Evolutionary conservation across 2,113 vertebrate genomes (phyloP).

Genomic region (Grammomys surdaster): DNA sequence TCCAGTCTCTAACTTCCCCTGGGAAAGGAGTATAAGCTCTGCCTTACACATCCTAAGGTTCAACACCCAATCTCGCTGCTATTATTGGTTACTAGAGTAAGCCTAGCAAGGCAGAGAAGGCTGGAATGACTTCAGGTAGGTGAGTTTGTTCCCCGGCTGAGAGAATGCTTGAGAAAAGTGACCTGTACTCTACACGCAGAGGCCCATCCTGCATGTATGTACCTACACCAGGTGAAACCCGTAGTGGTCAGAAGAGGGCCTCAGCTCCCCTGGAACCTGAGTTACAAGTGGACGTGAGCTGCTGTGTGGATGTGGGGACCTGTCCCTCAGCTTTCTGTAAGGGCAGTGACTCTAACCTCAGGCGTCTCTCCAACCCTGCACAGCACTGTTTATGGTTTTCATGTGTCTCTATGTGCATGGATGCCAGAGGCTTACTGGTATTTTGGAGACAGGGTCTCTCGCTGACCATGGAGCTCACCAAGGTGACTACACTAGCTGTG

Average conservation of each 20-base stretch:
- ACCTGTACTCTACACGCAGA: fast-evolving
- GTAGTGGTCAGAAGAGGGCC: neutral
- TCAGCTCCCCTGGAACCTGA: too few species aligned
- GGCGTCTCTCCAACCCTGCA: neutral
- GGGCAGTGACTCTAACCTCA: neutral
- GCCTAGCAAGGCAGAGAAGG: neutral
- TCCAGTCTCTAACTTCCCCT: neutral
- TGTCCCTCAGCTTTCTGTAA: neutral
- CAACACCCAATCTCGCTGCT: neutral
- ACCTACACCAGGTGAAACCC: neutral
- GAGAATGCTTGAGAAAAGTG: neutral
- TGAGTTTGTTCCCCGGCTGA: neutral
- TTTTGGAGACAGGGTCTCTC: neutral
- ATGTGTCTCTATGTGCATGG: neutral
- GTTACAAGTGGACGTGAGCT: neutral
- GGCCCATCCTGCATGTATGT: too few species aligned
- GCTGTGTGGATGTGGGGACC: neutral
- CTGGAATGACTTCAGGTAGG: neutral
- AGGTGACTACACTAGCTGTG: too few species aligned
- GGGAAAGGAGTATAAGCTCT: fast-evolving
- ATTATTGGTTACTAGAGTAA: neutral
- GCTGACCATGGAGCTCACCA: neutral
- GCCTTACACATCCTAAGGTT: fast-evolving
- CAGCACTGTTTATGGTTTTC: neutral
- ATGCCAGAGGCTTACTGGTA: neutral